phyloP scores from a whole-genome alignment of 2,888 invertebrate species.

The Latrodectus elegans region DNA sequence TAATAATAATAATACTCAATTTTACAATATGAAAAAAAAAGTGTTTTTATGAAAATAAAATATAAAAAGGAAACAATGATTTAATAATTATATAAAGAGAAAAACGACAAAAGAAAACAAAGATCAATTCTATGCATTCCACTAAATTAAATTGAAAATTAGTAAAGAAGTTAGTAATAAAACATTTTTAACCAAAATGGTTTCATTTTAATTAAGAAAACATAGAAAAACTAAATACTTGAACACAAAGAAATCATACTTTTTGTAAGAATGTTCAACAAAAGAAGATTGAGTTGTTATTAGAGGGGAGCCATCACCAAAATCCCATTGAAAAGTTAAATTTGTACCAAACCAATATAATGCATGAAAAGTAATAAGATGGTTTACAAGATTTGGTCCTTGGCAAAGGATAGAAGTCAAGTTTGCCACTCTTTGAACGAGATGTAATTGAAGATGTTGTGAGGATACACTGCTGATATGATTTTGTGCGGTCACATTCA shows the following conservation, averaged over 20 bases:
- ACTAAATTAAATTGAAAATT: background rate
- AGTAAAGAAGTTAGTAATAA: background rate
- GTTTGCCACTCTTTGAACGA: conserved; percentile 71
- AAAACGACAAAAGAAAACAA: too few species aligned
- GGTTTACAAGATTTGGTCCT: conserved; percentile 72
- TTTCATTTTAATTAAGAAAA: background rate
- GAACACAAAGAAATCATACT: conserved; percentile 34
- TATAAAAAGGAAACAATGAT: too few species aligned
- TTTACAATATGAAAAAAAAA: too few species aligned
- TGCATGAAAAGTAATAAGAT: conserved; percentile 72
- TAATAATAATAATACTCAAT: too few species aligned
- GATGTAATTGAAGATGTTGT: conserved; percentile 71
- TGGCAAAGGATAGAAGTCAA: conserved; percentile 62
- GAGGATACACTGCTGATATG: conserved; percentile 72
- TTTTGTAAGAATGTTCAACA: conserved; percentile 59
- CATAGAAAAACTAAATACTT: background rate
- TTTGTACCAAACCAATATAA: conserved; percentile 73
- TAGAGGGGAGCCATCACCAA: conserved; percentile 73
- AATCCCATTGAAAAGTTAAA: conserved; percentile 74
- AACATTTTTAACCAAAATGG: background rate
- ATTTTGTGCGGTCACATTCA: conserved; percentile 73
- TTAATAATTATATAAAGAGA: too few species aligned
- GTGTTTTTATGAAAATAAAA: too few species aligned
- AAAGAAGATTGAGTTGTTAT: conserved; percentile 48
- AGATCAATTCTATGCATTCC: too few species aligned